phyloP scores from a whole-genome alignment of 2,797 vertebrate genomes.

The Cheracebus regulus region DNA sequence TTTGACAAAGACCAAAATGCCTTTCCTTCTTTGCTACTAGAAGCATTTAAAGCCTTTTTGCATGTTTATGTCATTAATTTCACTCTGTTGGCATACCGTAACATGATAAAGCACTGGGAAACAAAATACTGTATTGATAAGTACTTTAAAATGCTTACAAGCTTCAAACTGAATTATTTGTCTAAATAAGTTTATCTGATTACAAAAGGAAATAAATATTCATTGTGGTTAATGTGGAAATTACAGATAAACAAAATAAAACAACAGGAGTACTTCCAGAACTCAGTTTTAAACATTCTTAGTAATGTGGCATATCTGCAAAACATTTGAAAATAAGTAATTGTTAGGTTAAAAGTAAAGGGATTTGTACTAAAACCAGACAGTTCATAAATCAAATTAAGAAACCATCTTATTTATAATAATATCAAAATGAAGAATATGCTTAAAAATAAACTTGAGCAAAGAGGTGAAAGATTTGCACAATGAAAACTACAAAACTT shows the following conservation, averaged over 20 bases:
- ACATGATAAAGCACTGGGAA: background rate
- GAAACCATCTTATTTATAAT: background rate
- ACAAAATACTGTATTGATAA: background rate
- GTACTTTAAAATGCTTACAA: background rate
- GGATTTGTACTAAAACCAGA: background rate
- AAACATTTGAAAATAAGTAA: background rate
- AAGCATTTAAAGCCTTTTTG: background rate
- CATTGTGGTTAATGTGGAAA: background rate
- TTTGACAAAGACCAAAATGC: conserved; percentile 64
- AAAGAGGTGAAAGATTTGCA: background rate
- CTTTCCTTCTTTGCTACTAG: background rate
- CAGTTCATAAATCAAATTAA: background rate
- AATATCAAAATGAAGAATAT: background rate
- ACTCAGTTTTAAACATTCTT: background rate
- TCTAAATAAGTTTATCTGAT: background rate
- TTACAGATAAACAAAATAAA: conserved; percentile 1
- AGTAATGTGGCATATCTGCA: background rate
- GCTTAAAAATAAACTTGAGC: background rate
- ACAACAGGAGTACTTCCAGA: background rate
- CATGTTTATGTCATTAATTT: conserved; percentile 13
- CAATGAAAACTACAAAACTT: background rate
- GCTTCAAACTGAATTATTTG: background rate
- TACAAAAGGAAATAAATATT: background rate
- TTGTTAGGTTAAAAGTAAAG: background rate
- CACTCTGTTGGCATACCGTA: background rate